Conservation (phyloP, 2,797 vertebrate species). For the Psittacula derbiana region DNA sequence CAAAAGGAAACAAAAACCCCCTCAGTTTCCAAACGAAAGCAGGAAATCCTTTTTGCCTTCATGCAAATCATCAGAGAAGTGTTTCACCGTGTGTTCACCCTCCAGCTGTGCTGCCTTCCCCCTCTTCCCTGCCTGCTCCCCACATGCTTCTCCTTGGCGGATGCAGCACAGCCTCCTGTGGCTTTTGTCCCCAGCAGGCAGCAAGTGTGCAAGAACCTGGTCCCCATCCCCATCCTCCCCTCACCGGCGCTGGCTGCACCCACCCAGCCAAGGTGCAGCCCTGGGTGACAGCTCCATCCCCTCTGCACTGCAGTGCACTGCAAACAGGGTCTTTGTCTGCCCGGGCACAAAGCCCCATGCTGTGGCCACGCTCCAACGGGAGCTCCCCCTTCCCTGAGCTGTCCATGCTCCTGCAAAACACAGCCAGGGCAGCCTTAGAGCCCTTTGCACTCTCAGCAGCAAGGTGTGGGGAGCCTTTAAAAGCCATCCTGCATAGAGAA, state of each 20-base stretch:
- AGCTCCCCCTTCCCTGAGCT: not conserved
- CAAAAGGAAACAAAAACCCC: not conserved
- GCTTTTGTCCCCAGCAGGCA: not conserved
- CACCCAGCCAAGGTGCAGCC: not conserved
- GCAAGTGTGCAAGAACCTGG: rapidly evolving
- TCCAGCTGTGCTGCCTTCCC: not conserved
- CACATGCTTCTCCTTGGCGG: not conserved
- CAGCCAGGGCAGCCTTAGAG: not conserved
- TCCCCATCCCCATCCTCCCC: rapidly evolving
- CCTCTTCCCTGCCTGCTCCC: not conserved
- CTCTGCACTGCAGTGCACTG: not conserved
- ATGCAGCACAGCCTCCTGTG: not conserved
- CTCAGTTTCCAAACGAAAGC: not conserved
- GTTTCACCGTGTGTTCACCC: not conserved
- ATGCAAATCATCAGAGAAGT: not conserved
- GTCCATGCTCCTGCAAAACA: not conserved
- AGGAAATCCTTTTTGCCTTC: not conserved
- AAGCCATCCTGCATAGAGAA: not conserved
- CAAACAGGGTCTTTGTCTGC: not conserved
- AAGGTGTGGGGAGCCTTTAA: not conserved
- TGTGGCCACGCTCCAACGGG: not conserved
- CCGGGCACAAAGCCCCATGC: not conserved
- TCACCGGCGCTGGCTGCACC: not conserved
- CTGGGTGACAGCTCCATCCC: rapidly evolving
- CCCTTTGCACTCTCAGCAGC: not conserved